Base-by-base conservation (phyloP, 1,140 invertebrate species). In the Eueides isabella region DNA sequence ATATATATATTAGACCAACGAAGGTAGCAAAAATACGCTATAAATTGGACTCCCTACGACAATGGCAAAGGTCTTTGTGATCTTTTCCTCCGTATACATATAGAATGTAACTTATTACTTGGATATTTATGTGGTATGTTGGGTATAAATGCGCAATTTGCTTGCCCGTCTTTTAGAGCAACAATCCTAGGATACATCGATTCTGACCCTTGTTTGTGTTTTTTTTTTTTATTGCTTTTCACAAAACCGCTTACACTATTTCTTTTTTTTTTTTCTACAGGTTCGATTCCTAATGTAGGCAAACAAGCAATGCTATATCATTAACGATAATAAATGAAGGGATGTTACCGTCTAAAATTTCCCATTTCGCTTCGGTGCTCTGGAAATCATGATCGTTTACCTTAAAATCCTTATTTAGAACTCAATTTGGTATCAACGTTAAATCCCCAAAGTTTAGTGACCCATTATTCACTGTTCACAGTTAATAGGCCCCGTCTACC, bases 381-480 rank as follows among this genome's bases (percentile, higher is more conserved):
- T 55, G 19, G 26, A 55, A 55, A 55, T 55, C 48, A 55, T 55
- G 48, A 26, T 26, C 48, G 48, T 55, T 63, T 63, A 63, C 41
- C 55, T 61, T 71, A 71, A 62, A 61, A 33, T 63, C 68, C 67
- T 74, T 74, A 74, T 75, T 75, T 75, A 75, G 67, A 70, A 66
- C 67, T 75, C 68, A 75, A 75, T 75, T 75, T 75, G 33, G 61
- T 75, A 63, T 67, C 73, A 75, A 67, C 73, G 64, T 71, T 75
- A 75, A 75, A 71, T 75, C 73, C 73, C 73, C 63, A 41, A 79
- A 80, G 80, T 80, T 84, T 80, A 84, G 74, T 74, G 78, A 76
- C 70, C 78, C 81, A 80, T 82, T 86, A 80, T 78, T 87, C 84
- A 84, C 78, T 61, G 82, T 84, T 86, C 77, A 79, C 76, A 79